phyloP scores from a whole-genome alignment of 2,797 vertebrate species.

The Philypnodon macrostomus region DNA sequence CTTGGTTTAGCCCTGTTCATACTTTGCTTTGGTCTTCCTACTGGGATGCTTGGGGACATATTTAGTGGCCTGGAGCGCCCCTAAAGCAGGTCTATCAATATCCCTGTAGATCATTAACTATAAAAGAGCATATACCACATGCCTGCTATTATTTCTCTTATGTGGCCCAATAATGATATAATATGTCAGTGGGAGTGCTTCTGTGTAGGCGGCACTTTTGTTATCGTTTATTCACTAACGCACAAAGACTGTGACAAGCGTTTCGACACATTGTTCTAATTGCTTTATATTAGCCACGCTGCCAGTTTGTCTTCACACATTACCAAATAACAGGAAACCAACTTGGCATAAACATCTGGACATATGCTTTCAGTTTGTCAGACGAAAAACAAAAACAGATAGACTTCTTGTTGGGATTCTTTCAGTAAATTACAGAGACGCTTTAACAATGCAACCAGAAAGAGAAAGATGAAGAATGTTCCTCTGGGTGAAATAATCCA shows the following conservation, averaged over 20 bases:
- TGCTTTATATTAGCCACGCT: slow-evolving; percentile 2
- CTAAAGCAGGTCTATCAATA: slow-evolving; percentile 42
- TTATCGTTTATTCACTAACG: slow-evolving; percentile 22
- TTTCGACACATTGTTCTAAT: slow-evolving; percentile 14
- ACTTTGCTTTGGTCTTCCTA: too few relatives aligned
- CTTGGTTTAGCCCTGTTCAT: too few relatives aligned
- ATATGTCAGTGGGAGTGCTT: slow-evolving; percentile 37
- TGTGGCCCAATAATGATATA: slow-evolving; percentile 44
- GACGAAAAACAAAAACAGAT: slow-evolving; percentile 9
- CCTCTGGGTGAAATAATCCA: slow-evolving; percentile 21
- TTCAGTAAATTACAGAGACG: slow-evolving; percentile 19
- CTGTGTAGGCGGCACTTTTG: slow-evolving; percentile 14
- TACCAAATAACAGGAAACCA: slow-evolving; percentile 11
- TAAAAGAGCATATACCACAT: slow-evolving; percentile 19
- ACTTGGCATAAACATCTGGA: slow-evolving; percentile 29
- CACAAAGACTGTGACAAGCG: slow-evolving; percentile 18
- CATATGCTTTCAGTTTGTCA: slow-evolving; percentile 10
- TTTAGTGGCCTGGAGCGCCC: too few relatives aligned
- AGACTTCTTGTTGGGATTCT: slow-evolving; percentile 19
- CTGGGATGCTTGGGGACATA: too few relatives aligned
- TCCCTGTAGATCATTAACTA: slow-evolving; percentile 7
- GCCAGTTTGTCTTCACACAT: slow-evolving; percentile 16
- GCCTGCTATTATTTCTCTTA: slow-evolving; percentile 11
- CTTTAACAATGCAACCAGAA: slow-evolving; percentile 9
- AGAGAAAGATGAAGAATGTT: slow-evolving; percentile 27